These are phyloP conservation scores for Leuciscus waleckii DNA, from an alignment of 2,797 vertebrate species.

Conservation along the genomic window DNA sequence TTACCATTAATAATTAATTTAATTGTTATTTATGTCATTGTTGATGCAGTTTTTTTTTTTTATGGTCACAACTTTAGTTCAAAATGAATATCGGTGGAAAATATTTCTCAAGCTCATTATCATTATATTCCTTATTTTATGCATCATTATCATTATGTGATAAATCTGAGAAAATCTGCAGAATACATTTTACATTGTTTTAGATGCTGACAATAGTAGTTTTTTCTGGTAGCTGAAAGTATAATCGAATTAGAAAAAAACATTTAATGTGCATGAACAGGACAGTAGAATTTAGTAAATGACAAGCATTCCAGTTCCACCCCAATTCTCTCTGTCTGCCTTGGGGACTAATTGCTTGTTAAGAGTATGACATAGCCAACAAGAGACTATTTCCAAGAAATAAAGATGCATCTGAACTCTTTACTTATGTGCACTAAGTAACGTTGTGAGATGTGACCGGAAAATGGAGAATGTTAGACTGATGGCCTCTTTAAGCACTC, in stretches of 20 bases:
- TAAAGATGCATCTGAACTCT: background rate
- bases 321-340: background rate
- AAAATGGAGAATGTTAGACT: slow-evolving; percentile 50
- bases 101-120: background rate
- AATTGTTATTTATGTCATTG: background rate
- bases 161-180: background rate
- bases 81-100: background rate
- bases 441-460: background rate
- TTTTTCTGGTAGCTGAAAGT: background rate
- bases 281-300: background rate
- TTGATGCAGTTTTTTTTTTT: too few relatives aligned
- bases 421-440: background rate
- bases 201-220: background rate
- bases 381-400: too few relatives aligned
- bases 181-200: background rate
- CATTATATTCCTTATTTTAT: background rate
- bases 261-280: background rate
- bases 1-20: background rate
- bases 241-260: background rate
- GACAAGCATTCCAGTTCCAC: slow-evolving; percentile 6
- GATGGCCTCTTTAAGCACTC: slow-evolving; percentile 54
- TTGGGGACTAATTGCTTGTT: background rate
- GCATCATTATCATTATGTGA: background rate
- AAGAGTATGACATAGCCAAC: background rate
- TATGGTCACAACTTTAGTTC: too few relatives aligned